A percentile compares a stretch with the other conserved stretches of the same genome.
phyloP scores from a whole-genome alignment of 2,888 invertebrate species.

The Xylocampa areola region DNA sequence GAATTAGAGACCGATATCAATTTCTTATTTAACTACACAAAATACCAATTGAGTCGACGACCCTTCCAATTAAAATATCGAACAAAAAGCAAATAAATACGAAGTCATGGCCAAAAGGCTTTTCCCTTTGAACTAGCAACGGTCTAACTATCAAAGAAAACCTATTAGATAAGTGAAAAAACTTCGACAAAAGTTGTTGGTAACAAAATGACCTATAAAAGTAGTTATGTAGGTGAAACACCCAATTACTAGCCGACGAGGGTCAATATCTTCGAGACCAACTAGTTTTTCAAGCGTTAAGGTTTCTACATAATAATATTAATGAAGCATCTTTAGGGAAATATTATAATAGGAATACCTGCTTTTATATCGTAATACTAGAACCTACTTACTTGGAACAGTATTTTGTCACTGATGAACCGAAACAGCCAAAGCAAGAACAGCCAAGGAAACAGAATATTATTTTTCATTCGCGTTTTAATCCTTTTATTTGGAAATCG shows the following conservation, averaged over 20 bases:
- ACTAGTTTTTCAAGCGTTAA: constrained; percentile 3
- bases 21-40: background rate
- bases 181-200: constrained; percentile 27
- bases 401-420: too few relatives aligned
- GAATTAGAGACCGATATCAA: background rate
- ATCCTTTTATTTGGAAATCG: too few relatives aligned
- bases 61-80: constrained; percentile 41
- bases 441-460: too few relatives aligned
- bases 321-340: too few relatives aligned
- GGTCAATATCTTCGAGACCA: constrained; percentile 17
- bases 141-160: constrained; percentile 49
- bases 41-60: constrained; percentile 9
- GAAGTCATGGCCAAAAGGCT: constrained; percentile 17
- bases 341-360: too few relatives aligned
- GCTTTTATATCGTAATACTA: too few relatives aligned
- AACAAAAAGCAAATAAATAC: constrained; percentile 16
- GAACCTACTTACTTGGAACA: too few relatives aligned
- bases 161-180: constrained; percentile 32
- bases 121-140: constrained; percentile 39
- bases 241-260: constrained; percentile 20
- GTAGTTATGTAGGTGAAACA: constrained; percentile 5
- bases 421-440: too few relatives aligned
- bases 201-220: constrained; percentile 16
- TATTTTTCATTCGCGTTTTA: too few relatives aligned
- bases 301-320: background rate